Evolutionary conservation across 2,888 invertebrate species (phyloP).

Genomic region (Temnothorax rugatulus): DNA sequence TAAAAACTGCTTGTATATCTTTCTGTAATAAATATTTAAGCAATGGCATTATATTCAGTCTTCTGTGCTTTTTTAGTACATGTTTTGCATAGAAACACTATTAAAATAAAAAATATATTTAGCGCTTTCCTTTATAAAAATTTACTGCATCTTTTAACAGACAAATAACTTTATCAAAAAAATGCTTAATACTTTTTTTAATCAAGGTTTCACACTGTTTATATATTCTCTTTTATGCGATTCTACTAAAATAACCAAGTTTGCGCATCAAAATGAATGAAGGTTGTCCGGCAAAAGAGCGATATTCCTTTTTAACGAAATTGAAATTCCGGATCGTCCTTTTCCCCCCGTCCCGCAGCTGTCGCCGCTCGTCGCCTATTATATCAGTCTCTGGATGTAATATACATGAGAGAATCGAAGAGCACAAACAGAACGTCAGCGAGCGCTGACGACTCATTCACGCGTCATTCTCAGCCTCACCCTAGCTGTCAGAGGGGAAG

Average conservation of each 20-base stretch:
- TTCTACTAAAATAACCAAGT: slow-evolving; percentile 6
- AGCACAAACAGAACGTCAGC: slow-evolving; percentile 41
- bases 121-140: background rate
- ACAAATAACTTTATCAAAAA: background rate
- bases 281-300: background rate
- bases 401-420: slow-evolving; percentile 31
- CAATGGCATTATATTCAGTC: background rate
- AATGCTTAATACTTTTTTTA: background rate
- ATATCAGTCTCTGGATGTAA: slow-evolving; percentile 18
- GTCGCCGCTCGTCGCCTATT: slow-evolving; percentile 27
- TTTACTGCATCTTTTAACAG: background rate
- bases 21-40: background rate
- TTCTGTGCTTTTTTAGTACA: background rate
- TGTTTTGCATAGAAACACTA: background rate
- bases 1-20: background rate
- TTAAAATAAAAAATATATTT: background rate
- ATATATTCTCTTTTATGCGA: background rate
- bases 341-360: background rate
- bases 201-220: background rate
- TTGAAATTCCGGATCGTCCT: slow-evolving; percentile 9
- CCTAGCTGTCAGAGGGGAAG: slow-evolving; percentile 6
- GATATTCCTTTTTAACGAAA: slow-evolving; percentile 34
- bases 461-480: slow-evolving; percentile 27
- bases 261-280: slow-evolving; percentile 24
- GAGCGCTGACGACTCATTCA: slow-evolving; percentile 35